Percentiles rank a stretch among this genome's conserved stretches.
Conservation (phyloP, 2,113 vertebrate genomes). For the Sceloporus tristichus region DNA sequence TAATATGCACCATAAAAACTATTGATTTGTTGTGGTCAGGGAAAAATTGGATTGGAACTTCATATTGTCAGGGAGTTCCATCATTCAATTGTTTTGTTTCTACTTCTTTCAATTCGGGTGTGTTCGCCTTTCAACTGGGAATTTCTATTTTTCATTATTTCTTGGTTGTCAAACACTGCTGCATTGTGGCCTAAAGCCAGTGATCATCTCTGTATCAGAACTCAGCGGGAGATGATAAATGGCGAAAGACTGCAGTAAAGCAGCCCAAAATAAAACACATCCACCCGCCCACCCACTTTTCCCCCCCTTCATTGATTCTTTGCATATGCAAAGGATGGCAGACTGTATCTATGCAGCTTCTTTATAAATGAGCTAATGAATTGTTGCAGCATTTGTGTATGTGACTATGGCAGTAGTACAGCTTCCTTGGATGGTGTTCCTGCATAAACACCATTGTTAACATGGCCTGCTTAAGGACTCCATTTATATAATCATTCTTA, state of each 20-base stretch:
- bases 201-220: conserved; percentile 50
- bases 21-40: neutral
- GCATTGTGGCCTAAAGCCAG: conserved; percentile 54
- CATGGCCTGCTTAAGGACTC: conserved; percentile 13
- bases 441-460: conserved; percentile 10
- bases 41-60: neutral
- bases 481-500: rapidly evolving
- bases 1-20: neutral
- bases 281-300: conserved; percentile 5
- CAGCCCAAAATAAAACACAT: neutral
- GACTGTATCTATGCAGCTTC: conserved; percentile 28
- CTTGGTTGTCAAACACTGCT: conserved; percentile 52
- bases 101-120: conserved; percentile 35
- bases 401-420: conserved; percentile 36
- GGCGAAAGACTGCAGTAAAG: conserved; percentile 4
- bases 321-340: conserved; percentile 59
- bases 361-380: conserved; percentile 61
- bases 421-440: conserved; percentile 9
- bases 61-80: conserved; percentile 7
- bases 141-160: conserved; percentile 59
- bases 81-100: conserved; percentile 19
- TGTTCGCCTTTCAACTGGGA: conserved; percentile 60
- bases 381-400: conserved; percentile 48
- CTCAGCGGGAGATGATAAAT: conserved; percentile 28
- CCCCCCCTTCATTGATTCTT: conserved; percentile 26